These are phyloP conservation scores for Geotria australis DNA, from an alignment of 2,797 vertebrate genomes.

Conservation along the genomic window DNA sequence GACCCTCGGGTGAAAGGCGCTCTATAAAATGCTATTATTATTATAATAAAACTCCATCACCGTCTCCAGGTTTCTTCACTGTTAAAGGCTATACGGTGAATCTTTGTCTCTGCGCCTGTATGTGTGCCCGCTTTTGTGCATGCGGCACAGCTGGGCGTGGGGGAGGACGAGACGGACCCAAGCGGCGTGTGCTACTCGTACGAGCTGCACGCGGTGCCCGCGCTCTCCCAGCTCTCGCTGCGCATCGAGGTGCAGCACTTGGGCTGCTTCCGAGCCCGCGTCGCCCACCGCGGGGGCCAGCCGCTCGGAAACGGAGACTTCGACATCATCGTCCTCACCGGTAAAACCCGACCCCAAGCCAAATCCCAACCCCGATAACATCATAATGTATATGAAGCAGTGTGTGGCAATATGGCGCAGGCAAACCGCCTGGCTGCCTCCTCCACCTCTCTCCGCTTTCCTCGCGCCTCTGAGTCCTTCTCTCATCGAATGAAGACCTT, in stretches of 20 bases:
- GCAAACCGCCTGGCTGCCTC: too few relatives aligned
- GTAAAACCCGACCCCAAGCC: constrained; percentile 20
- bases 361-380: neutral
- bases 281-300: constrained; percentile 51
- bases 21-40: too few relatives aligned
- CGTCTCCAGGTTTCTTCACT: too few relatives aligned
- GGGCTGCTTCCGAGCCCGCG: constrained; percentile 64
- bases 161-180: neutral
- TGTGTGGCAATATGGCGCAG: too few relatives aligned
- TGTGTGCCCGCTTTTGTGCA: neutral
- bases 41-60: too few relatives aligned
- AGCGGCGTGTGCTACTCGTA: neutral
- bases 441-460: too few relatives aligned
- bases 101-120: too few relatives aligned
- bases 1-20: too few relatives aligned
- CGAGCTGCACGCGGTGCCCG: constrained; percentile 5
- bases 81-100: too few relatives aligned
- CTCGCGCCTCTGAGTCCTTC: too few relatives aligned
- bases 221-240: constrained; percentile 57
- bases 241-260: constrained; percentile 42
- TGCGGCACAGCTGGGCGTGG: neutral
- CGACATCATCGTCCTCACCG: constrained; percentile 87
- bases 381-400: too few relatives aligned
- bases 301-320: constrained; percentile 86
- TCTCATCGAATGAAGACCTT: too few relatives aligned